A percentile compares a stretch with the other conserved stretches of the same genome.
Conservation (phyloP, 2,113 vertebrate species). For the Gracilinanus agilis region DNA sequence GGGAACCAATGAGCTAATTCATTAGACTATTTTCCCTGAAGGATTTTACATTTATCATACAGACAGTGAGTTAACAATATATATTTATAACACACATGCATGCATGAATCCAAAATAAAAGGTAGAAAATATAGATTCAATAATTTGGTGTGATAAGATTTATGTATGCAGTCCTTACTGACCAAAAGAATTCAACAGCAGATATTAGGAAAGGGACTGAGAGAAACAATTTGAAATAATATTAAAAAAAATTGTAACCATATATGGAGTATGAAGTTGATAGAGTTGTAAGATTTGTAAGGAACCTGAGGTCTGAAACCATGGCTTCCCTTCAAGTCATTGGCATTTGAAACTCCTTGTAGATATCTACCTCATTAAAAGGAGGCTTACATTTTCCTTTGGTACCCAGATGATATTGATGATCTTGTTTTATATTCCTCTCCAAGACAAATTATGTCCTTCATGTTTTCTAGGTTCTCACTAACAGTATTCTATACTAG, state of each 20-base stretch:
- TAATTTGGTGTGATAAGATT: conserved; percentile 30
- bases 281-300: conserved; percentile 24
- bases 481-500: background rate
- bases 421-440: conserved; percentile 39
- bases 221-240: conserved; percentile 36
- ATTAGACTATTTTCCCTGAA: background rate
- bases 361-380: background rate
- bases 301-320: background rate
- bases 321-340: background rate
- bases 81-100: background rate
- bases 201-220: background rate
- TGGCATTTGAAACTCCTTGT: background rate
- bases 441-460: conserved; percentile 15
- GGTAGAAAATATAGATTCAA: conserved; percentile 1
- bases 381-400: background rate
- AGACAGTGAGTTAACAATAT: background rate
- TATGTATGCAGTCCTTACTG: background rate
- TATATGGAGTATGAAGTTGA: conserved; percentile 19
- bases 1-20: too few relatives aligned
- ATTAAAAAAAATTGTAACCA: conserved; percentile 46
- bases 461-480: conserved; percentile 22
- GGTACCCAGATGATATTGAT: conserved; percentile 2
- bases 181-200: conserved; percentile 13
- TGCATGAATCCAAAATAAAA: background rate
- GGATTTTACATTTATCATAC: conserved; percentile 26